Evolutionary conservation across 1,140 invertebrate species (phyloP).

Genomic region (Rhyacophila brunnea): DNA sequence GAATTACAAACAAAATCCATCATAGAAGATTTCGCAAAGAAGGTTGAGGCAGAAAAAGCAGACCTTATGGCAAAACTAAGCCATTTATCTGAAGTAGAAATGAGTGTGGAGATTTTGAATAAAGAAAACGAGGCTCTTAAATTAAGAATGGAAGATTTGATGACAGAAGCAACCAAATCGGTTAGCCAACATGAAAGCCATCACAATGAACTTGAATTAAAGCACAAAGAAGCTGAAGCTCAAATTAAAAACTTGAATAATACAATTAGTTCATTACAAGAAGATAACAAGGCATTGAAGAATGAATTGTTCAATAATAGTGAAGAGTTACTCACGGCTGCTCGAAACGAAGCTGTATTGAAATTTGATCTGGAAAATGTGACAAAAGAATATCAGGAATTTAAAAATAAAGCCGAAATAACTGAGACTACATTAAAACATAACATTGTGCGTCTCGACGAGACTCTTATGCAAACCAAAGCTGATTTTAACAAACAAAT

Average conservation of each 20-base stretch:
- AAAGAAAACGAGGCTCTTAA: slow-evolving; percentile 14
- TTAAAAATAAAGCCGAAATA: not conserved
- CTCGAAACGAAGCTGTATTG: no score
- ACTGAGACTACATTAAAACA: no score
- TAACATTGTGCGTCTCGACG: no score
- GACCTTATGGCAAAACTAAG: slow-evolving; percentile 17
- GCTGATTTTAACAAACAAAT: no score
- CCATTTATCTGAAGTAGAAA: slow-evolving; percentile 6
- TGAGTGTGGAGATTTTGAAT: slow-evolving; percentile 3
- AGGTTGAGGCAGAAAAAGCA: slow-evolving; percentile 22
- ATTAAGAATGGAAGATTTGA: slow-evolving; percentile 7
- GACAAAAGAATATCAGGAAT: not conserved
- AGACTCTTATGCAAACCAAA: no score
- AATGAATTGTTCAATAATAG: slow-evolving; percentile 9
- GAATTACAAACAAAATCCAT: slow-evolving; percentile 29
- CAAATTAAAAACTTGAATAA: slow-evolving; percentile 37
- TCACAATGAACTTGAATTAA: no score
- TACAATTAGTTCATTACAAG: slow-evolving; percentile 37
- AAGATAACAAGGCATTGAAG: not conserved
- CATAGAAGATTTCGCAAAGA: slow-evolving; percentile 28
- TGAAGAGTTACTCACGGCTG: not conserved
- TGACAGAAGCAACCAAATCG: no score
- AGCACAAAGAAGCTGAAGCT: no score
- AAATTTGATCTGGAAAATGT: not conserved
- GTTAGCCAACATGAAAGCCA: no score